A percentile compares a stretch with the other conserved stretches of the same genome.
Evolutionary conservation across 2,888 invertebrate species (phyloP).

Genomic region (Daptonema setosum): DNA sequence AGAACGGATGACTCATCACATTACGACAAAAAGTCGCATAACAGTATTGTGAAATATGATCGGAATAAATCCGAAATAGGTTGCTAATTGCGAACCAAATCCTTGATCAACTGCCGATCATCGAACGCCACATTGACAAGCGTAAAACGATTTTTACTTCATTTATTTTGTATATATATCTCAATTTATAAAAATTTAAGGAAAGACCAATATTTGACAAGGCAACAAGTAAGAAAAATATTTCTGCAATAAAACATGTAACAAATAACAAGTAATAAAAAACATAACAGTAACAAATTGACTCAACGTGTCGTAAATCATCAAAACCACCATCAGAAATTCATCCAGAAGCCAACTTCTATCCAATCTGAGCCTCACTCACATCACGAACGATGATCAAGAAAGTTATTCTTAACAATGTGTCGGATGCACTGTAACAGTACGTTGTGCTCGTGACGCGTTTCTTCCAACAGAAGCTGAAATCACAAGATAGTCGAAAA

Average conservation of each 20-base stretch:
- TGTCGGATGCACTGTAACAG: conserved; percentile 63
- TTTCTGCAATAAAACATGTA: no score
- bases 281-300: no score
- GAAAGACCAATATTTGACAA: neutral
- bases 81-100: neutral
- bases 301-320: no score
- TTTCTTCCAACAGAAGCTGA: conserved; percentile 49
- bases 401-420: conserved; percentile 54
- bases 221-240: no score
- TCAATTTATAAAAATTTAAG: neutral
- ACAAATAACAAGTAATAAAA: no score
- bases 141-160: neutral
- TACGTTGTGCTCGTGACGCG: conserved; percentile 61
- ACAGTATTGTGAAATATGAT: neutral
- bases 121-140: neutral
- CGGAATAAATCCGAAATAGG: no score
- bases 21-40: neutral
- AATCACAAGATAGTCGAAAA: no score
- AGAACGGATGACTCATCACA: neutral
- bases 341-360: no score
- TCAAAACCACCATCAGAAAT: no score
- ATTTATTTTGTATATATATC: neutral
- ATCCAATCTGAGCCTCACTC: no score
- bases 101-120: neutral
- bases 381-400: conserved; percentile 25